phyloP scores from a whole-genome alignment of 2,888 invertebrate genomes.

The Galerucella pusilla region DNA sequence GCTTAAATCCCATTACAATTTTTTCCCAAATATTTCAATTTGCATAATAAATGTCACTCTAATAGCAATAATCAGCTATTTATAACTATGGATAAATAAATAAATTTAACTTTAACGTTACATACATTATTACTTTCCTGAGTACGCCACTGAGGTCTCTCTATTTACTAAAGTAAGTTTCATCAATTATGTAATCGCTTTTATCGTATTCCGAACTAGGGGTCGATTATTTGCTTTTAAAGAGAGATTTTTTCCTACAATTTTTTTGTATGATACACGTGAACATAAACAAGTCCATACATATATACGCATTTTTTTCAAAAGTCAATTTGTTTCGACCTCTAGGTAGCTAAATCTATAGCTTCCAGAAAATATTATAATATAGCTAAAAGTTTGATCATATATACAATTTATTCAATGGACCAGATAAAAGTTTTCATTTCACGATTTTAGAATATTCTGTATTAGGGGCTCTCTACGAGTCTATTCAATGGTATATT shows the following conservation, averaged over 20 bases:
- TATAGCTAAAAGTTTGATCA: too few species aligned
- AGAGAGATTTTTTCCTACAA: not conserved
- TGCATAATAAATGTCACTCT: too few species aligned
- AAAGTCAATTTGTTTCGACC: not conserved
- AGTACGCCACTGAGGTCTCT: not conserved
- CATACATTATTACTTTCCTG: not conserved
- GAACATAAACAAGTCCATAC: not conserved
- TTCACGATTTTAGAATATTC: too few species aligned
- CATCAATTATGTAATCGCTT: constrained; percentile 13
- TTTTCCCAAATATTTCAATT: too few species aligned
- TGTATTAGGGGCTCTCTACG: too few species aligned
- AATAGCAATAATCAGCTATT: too few species aligned
- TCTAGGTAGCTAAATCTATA: not conserved
- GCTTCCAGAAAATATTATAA: too few species aligned
- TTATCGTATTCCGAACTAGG: not conserved
- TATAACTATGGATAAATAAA: not conserved
- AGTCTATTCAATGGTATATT: too few species aligned
- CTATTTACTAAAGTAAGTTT: constrained; percentile 9
- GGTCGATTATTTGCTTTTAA: constrained; percentile 3
- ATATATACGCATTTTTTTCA: not conserved
- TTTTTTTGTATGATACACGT: not conserved
- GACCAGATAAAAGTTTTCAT: too few species aligned
- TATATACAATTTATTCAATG: too few species aligned
- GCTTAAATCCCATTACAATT: too few species aligned
- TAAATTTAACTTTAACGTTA: not conserved